Evolutionary conservation across 2,888 invertebrate species (phyloP).

Genomic region (Dryadula phaetusa): DNA sequence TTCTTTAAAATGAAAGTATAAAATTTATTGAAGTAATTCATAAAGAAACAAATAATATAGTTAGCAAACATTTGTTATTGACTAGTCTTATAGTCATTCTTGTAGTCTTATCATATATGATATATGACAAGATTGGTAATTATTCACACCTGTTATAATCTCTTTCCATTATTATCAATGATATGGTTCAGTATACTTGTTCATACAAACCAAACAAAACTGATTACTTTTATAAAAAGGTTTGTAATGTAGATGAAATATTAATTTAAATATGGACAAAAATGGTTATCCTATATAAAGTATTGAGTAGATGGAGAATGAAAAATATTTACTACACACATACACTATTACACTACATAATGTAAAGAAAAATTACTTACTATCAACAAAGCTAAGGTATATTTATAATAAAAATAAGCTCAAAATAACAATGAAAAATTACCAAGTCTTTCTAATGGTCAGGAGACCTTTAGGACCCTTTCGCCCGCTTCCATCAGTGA

Average conservation of each 20-base stretch:
- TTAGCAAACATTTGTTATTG: slow-evolving; percentile 4
- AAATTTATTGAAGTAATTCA: background rate
- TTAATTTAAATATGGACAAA: no score
- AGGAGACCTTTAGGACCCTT: slow-evolving; percentile 65
- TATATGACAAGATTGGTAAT: slow-evolving; percentile 7
- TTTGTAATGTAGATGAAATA: no score
- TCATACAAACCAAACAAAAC: background rate
- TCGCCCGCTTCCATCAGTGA: slow-evolving; percentile 67
- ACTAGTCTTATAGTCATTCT: background rate
- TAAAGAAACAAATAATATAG: background rate
- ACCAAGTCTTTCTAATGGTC: slow-evolving; percentile 82
- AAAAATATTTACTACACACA: no score
- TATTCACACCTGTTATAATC: slow-evolving; percentile 21
- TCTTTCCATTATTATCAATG: slow-evolving; percentile 19
- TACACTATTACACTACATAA: no score
- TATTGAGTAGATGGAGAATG: no score
- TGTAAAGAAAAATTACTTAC: no score
- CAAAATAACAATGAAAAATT: slow-evolving; percentile 41
- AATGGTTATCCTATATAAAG: no score
- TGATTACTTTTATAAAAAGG: background rate
- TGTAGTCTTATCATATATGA: slow-evolving; percentile 17
- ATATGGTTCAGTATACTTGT: slow-evolving; percentile 5
- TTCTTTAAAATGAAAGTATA: no score
- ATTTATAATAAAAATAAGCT: background rate
- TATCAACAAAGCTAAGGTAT: no score